Percentiles rank a stretch among this genome's conserved stretches.
These are phyloP conservation scores for Bugulina stolonifera DNA, from an alignment of 2,888 invertebrate genomes.

Conservation along the genomic window DNA sequence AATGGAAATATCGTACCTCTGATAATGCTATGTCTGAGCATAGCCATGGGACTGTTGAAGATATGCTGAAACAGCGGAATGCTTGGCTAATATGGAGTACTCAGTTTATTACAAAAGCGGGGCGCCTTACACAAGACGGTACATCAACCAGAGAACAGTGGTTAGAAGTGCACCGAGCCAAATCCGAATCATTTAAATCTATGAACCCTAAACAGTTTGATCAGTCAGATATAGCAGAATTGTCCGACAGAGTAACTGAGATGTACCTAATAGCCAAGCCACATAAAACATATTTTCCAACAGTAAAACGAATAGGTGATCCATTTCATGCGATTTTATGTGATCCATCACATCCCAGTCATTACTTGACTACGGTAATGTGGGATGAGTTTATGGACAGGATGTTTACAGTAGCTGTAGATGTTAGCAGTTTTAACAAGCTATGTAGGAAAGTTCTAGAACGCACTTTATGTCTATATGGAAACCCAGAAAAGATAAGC, in stretches of 20 bases:
- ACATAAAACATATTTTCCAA: slow-evolving; percentile 21
- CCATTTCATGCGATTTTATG: not conserved
- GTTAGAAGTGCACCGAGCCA: not conserved
- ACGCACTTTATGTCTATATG: not conserved
- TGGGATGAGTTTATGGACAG: slow-evolving; percentile 24
- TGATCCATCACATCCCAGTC: not conserved
- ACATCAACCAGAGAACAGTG: not conserved
- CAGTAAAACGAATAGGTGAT: slow-evolving; percentile 11
- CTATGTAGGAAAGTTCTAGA: slow-evolving; percentile 14
- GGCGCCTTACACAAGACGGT: not conserved
- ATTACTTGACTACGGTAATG: not conserved
- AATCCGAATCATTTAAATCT: not conserved
- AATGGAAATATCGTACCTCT: not conserved
- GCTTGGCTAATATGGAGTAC: not conserved
- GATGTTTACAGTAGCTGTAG: not conserved
- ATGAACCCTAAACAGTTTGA: not conserved
- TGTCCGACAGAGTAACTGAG: not conserved
- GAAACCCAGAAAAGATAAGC: not conserved
- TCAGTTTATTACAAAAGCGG: not conserved
- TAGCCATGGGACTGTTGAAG: not conserved
- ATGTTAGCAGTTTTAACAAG: slow-evolving; percentile 10
- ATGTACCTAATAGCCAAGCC: slow-evolving; percentile 14
- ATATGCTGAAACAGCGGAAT: not conserved
- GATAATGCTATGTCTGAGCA: not conserved
- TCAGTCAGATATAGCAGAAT: not conserved